Percentiles rank a stretch among this genome's conserved stretches.
phyloP scores from a whole-genome alignment of 2,888 invertebrate species.

The Luperina testacea region DNA sequence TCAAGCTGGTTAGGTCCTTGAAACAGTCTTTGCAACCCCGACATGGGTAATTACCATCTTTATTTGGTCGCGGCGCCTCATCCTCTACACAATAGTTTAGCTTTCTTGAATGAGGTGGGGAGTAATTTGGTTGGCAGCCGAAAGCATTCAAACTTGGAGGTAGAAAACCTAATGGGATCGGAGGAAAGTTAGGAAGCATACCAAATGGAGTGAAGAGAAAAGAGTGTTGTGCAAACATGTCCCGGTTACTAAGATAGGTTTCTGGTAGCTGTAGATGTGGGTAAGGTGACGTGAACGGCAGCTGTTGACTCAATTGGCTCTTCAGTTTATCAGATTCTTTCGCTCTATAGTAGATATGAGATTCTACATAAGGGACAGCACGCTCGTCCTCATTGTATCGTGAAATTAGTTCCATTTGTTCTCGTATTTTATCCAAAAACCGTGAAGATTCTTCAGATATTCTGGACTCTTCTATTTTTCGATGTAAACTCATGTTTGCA shows the following conservation, averaged over 20 bases:
- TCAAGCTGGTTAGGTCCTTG: conserved; percentile 91
- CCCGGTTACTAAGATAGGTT: conserved; percentile 82
- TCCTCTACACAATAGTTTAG: conserved; percentile 92
- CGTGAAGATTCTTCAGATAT: conserved; percentile 86
- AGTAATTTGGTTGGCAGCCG: conserved; percentile 82
- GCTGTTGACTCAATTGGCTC: conserved; percentile 74
- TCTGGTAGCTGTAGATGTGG: conserved; percentile 83
- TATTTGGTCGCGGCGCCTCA: conserved; percentile 91
- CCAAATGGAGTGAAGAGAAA: conserved; percentile 88
- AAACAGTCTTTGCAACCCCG: conserved; percentile 92
- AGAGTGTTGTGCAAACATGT: conserved; percentile 85
- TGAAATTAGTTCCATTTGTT: conserved; percentile 95
- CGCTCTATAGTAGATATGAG: conserved; percentile 84
- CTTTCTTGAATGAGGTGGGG: conserved; percentile 80
- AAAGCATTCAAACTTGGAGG: conserved; percentile 85
- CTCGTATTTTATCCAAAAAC: conserved; percentile 89
- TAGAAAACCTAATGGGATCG: conserved; percentile 84
- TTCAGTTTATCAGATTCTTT: conserved; percentile 83
- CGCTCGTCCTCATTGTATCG: conserved; percentile 94
- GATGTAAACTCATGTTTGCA: conserved; percentile 96
- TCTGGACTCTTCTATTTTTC: conserved; percentile 92
- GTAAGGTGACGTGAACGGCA: conserved; percentile 81
- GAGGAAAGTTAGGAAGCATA: conserved; percentile 87
- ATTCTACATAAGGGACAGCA: conserved; percentile 90
- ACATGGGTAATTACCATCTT: conserved; percentile 92